Conservation (phyloP, 2,113 vertebrate species). For the Elephas maximus region DNA sequence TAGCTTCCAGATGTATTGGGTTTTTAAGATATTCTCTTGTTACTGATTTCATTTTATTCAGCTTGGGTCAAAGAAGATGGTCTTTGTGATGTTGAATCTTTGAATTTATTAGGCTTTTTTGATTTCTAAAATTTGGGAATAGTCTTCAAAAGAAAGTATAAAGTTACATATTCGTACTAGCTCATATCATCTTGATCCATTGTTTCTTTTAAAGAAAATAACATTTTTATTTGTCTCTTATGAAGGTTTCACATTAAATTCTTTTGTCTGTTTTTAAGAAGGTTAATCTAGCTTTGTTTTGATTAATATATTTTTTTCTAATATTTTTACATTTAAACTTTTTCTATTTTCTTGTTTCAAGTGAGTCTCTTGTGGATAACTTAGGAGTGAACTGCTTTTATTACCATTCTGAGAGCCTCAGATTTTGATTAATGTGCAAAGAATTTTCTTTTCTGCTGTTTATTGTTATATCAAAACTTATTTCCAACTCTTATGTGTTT, state of each 20-base stretch:
- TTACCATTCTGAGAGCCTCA: not conserved
- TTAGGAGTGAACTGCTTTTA: not conserved
- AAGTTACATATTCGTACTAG: not conserved
- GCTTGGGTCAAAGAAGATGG: not conserved
- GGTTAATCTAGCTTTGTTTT: not conserved
- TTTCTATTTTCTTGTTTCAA: not conserved
- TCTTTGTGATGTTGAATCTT: not conserved
- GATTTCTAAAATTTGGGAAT: not conserved
- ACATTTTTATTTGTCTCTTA: not conserved
- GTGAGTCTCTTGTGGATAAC: not conserved
- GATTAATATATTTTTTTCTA: not conserved
- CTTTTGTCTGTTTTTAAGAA: not conserved
- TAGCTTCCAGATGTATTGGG: not conserved
- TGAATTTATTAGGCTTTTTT: not conserved
- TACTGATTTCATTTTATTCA: slow-evolving; percentile 17
- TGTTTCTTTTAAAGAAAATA: slow-evolving; percentile 1
- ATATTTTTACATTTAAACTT: not conserved
- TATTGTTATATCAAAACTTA: not conserved
- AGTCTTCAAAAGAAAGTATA: not conserved
- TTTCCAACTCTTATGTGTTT: not conserved
- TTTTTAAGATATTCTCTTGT: not conserved
- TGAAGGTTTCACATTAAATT: not conserved
- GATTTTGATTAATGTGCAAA: not conserved
- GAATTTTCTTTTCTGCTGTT: not conserved
- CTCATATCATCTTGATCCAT: not conserved